phyloP scores from a whole-genome alignment of 2,888 invertebrate genomes.

The Willowsia nigromaculata region DNA sequence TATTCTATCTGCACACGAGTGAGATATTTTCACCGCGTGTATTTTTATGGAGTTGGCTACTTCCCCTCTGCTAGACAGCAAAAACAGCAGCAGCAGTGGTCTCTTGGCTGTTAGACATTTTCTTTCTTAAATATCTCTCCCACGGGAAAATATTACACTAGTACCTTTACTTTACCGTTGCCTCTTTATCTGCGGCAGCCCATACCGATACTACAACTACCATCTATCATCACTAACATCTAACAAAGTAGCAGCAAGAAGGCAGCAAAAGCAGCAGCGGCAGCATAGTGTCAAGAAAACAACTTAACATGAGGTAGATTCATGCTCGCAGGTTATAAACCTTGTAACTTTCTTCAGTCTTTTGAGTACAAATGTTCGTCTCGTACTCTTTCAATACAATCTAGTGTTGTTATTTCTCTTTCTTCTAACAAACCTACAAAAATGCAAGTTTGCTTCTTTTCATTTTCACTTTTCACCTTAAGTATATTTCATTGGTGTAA shows the following conservation, averaged over 20 bases:
- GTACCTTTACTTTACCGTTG: neutral
- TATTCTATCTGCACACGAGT: conserved; percentile 3
- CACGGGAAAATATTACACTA: conserved; percentile 52
- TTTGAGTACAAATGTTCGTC: neutral
- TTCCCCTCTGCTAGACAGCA: neutral
- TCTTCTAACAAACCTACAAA: neutral
- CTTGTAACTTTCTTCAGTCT: neutral
- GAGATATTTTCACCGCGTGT: neutral
- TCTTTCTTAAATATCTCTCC: conserved; percentile 66
- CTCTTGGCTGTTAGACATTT: conserved; percentile 38
- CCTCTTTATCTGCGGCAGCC: conserved; percentile 35
- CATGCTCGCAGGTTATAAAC: neutral
- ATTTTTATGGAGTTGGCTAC: neutral
- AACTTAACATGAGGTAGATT: neutral
- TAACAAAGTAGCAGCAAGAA: no score
- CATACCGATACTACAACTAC: neutral
- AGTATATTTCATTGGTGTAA: conserved; percentile 43
- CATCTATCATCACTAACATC: neutral
- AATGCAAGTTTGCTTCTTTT: neutral
- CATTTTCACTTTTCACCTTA: conserved; percentile 48
- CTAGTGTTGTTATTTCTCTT: neutral
- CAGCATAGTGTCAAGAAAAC: conserved; percentile 15
- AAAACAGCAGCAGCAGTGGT: neutral
- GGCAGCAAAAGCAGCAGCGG: neutral
- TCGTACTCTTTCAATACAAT: conserved; percentile 19